Evolutionary conservation across 2,888 invertebrate genomes (phyloP), one percentile per base, ranked within the genome.

Genomic region (Drosophila mayaguana): DNA sequence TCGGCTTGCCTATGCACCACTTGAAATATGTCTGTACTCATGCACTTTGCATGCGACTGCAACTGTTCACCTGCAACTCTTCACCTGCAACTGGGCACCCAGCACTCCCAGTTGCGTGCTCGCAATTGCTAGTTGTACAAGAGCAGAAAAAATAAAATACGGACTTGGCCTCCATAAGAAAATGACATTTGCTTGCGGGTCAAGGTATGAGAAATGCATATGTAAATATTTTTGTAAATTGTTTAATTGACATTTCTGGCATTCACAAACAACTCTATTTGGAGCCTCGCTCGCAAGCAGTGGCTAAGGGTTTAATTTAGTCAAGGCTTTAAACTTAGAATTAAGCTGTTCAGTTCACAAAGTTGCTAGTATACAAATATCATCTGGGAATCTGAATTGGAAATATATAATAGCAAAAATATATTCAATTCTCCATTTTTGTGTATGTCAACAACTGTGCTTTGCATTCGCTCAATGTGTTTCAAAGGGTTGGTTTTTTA

Each of bases 21-120:
- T 20, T 53, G 22, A 51, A 54, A 38, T 48, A 34, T 32, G 22
- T 12, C 38, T 38, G 28, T 18, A 45, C 48, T 66, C 40, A 54
- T 54, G 20, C 51, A 45, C 40, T 32, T 48, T 40, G 45, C 67
- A 72, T 62, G 68, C 77, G 69, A 63, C 36, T 48, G 28, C 28
- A 48, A 18, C 18, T 12, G n/a, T 22, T 40, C 45, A 43, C 8
- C 40, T 55, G 12, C 32, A 32, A 22, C 18, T 25, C 5, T 42
- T 7, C 36, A 12, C 12, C 25, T 11, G 50, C 54, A 2, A n/a
- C n/a, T n/a, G n/a, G n/a, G n/a, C 36, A 16, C 9, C 25, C 11
- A 45, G 53, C 48, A 57, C 77, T 68, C 83, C 83, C 74, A 34
- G 28, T 74, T 67, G 68, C 86, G 81, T 86, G 83, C 34, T 32